Evolutionary conservation across 2,113 vertebrate species (phyloP).

Genomic region (Phylloscopus trochilus): DNA sequence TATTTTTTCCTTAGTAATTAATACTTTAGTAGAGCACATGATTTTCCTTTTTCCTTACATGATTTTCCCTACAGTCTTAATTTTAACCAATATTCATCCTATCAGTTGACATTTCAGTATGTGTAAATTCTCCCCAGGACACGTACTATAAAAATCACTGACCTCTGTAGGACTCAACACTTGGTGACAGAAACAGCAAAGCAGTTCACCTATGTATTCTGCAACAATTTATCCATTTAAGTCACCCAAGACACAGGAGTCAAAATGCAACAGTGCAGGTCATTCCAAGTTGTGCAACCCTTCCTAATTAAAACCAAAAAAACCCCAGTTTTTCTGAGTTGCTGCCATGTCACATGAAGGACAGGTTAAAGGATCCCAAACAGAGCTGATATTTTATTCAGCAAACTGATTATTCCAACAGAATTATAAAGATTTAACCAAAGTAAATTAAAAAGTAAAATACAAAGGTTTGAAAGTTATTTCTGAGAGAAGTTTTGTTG

Average conservation of each 20-base stretch:
- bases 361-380: background rate
- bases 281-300: background rate
- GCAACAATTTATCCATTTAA: background rate
- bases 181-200: background rate
- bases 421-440: background rate
- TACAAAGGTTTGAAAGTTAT: background rate
- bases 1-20: background rate
- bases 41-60: background rate
- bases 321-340: background rate
- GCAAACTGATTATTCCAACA: background rate
- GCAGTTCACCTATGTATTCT: background rate
- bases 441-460: background rate
- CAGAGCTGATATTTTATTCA: background rate
- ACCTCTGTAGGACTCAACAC: background rate
- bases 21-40: background rate
- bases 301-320: background rate
- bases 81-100: background rate
- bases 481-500: background rate
- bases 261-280: background rate
- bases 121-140: background rate
- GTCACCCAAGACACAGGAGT: background rate
- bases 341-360: background rate
- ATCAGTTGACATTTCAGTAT: background rate
- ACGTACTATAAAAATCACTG: background rate
- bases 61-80: background rate